Evolutionary conservation across 2,888 invertebrate genomes (phyloP).

Genomic region (Anodontia alba): DNA sequence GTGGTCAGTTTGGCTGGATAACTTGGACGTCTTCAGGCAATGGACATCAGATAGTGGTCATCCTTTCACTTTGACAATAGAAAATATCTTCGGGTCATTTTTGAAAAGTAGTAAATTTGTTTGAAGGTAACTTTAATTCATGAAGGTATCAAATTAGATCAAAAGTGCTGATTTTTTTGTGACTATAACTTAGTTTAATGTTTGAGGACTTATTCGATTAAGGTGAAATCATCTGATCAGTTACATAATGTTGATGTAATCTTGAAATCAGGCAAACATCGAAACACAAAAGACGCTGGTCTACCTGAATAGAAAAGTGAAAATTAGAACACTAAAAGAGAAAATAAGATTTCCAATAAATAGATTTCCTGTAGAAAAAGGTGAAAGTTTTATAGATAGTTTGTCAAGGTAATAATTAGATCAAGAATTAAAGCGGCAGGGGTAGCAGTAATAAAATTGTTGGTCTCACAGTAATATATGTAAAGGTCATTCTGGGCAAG

Average conservation of each 20-base stretch:
- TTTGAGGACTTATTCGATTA: constrained; percentile 5
- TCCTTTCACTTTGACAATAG: neutral
- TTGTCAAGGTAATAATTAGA: neutral
- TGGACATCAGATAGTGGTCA: neutral
- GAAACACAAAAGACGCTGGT: neutral
- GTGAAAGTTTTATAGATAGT: constrained; percentile 10
- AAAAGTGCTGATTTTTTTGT: constrained; percentile 7
- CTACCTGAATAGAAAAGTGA: constrained; percentile 2
- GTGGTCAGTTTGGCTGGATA: neutral
- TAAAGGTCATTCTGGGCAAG: neutral
- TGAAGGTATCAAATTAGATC: neutral
- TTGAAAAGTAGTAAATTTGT: constrained; percentile 13
- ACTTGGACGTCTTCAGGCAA: neutral
- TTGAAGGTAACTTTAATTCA: constrained; percentile 7
- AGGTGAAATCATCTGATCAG: constrained; percentile 7
- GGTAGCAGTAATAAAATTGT: neutral
- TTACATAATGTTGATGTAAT: constrained; percentile 13
- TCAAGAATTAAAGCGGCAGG: constrained; percentile 4
- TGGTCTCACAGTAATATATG: neutral
- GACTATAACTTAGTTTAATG: neutral
- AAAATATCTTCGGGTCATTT: constrained; percentile 13
- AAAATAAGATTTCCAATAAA: constrained; percentile 12
- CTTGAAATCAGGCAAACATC: neutral
- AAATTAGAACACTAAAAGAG: constrained; percentile 1
- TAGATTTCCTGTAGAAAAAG: neutral